A percentile compares a stretch with the other conserved stretches of the same genome.
Conservation (phyloP, 2,888 invertebrate genomes). For the Ormia ochracea region DNA sequence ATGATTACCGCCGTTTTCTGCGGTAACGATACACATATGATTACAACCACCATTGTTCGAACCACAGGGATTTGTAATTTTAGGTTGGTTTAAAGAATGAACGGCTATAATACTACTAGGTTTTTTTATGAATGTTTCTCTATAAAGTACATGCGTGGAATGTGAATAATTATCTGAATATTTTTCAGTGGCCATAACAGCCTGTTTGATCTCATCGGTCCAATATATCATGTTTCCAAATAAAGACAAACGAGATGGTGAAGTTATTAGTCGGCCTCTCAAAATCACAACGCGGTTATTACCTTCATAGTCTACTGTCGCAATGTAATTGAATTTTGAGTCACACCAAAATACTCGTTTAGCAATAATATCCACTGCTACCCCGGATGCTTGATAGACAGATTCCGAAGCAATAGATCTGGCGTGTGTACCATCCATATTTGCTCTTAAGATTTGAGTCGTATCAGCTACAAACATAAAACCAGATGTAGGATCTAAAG, state of each 20-base stretch:
- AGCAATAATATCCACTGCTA: slow-evolving; percentile 92
- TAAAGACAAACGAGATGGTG: slow-evolving; percentile 87
- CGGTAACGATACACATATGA: slow-evolving; percentile 95
- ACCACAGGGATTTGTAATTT: slow-evolving; percentile 89
- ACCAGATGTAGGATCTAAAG: slow-evolving; percentile 93
- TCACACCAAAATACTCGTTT: slow-evolving; percentile 98
- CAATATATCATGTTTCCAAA: slow-evolving; percentile 93
- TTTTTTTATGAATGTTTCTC: slow-evolving; percentile 87
- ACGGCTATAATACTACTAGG: slow-evolving; percentile 90
- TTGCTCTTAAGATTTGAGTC: slow-evolving; percentile 88
- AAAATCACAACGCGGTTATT: slow-evolving; percentile 87
- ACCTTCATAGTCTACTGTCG: slow-evolving; percentile 96
- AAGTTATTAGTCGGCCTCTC: slow-evolving; percentile 89
- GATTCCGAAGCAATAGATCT: slow-evolving; percentile 92
- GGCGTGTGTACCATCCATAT: slow-evolving; percentile 95
- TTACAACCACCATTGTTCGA: slow-evolving; percentile 92
- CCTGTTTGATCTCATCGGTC: slow-evolving; percentile 94
- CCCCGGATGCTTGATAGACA: slow-evolving; percentile 94
- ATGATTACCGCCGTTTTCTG: slow-evolving; percentile 82
- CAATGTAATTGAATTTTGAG: slow-evolving; percentile 94
- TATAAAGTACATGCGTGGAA: slow-evolving; percentile 87
- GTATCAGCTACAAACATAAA: slow-evolving; percentile 91
- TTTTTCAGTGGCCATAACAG: slow-evolving; percentile 91
- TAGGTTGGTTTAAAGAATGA: slow-evolving; percentile 86
- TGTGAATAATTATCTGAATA: slow-evolving; percentile 87